Percentiles rank a stretch among this genome's conserved stretches.
phyloP scores from a whole-genome alignment of 2,888 invertebrate genomes.

The Pristionchus maxplancki region DNA sequence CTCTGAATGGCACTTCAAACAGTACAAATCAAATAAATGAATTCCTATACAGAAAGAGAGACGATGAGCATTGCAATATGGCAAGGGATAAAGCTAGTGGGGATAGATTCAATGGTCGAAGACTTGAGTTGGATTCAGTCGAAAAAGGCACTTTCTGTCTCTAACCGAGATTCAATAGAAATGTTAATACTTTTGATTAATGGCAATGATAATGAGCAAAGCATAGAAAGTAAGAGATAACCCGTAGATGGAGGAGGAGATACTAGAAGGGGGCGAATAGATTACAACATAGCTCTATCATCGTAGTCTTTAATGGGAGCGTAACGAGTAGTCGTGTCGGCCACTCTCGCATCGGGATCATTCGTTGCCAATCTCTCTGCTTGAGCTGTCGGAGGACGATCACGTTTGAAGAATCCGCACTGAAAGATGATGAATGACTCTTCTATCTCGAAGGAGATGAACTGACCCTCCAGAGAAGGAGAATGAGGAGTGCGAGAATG shows the following conservation, averaged over 20 bases:
- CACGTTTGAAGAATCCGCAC: slow-evolving; percentile 78
- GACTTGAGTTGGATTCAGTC: slow-evolving; percentile 35
- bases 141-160: slow-evolving; percentile 45
- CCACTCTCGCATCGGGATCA: slow-evolving; percentile 66
- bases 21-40: slow-evolving; percentile 8
- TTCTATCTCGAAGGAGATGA: background rate
- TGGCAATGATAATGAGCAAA: slow-evolving; percentile 21
- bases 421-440: too few relatives aligned
- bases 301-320: slow-evolving; percentile 28
- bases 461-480: slow-evolving; percentile 75
- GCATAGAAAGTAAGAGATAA: background rate
- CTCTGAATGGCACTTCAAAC: slow-evolving; percentile 31
- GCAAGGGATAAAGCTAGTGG: slow-evolving; percentile 18
- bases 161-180: slow-evolving; percentile 46
- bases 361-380: slow-evolving; percentile 65
- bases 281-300: slow-evolving; percentile 51
- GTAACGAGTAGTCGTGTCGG: slow-evolving; percentile 61
- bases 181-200: slow-evolving; percentile 46
- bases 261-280: background rate
- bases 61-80: background rate
- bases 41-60: slow-evolving; percentile 26
- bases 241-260: slow-evolving; percentile 31
- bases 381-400: slow-evolving; percentile 75
- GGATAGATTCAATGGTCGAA: background rate
- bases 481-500: slow-evolving; percentile 73